A percentile compares a stretch with the other conserved stretches of the same genome.
Conservation (phyloP, 2,888 invertebrate genomes). For the Dryococelus australis region DNA sequence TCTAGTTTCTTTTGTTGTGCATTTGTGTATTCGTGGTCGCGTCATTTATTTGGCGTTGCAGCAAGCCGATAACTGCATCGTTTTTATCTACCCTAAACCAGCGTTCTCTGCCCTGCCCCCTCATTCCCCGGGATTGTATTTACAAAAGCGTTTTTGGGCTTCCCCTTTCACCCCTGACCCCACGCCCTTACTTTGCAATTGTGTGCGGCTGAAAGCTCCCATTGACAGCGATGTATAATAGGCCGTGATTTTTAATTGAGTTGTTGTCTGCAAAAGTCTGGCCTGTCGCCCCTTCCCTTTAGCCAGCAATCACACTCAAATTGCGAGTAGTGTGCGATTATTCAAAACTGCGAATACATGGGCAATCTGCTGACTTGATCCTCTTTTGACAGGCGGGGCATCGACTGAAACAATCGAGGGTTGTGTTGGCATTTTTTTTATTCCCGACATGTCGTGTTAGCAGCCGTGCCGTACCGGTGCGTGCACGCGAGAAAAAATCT, state of each 20-base stretch:
- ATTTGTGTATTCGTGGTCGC: not conserved
- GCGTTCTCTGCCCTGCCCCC: not conserved
- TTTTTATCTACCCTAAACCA: slow-evolving; percentile 16
- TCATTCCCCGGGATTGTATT: not conserved
- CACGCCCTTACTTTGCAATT: not conserved
- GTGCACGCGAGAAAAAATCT: not conserved
- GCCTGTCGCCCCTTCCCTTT: not conserved
- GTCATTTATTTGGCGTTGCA: not conserved
- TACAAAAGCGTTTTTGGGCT: not conserved
- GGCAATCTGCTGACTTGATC: slow-evolving; percentile 16
- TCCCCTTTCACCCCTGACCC: not conserved
- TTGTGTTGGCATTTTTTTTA: not conserved
- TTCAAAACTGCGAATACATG: not conserved
- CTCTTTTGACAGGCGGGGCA: slow-evolving; percentile 1
- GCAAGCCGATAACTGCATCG: not conserved
- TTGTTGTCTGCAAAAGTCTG: not conserved
- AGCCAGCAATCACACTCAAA: not conserved
- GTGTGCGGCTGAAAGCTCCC: slow-evolving; percentile 2
- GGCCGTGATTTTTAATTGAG: slow-evolving; percentile 5
- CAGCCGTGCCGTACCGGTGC: not conserved
- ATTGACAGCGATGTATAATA: slow-evolving; percentile 3
- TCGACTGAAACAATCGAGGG: not conserved
- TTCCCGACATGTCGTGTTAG: not conserved
- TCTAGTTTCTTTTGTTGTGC: not conserved
- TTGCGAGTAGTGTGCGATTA: not conserved